Evolutionary conservation across 2,113 vertebrate species (phyloP).

Genomic region (Eulemur macaco): DNA sequence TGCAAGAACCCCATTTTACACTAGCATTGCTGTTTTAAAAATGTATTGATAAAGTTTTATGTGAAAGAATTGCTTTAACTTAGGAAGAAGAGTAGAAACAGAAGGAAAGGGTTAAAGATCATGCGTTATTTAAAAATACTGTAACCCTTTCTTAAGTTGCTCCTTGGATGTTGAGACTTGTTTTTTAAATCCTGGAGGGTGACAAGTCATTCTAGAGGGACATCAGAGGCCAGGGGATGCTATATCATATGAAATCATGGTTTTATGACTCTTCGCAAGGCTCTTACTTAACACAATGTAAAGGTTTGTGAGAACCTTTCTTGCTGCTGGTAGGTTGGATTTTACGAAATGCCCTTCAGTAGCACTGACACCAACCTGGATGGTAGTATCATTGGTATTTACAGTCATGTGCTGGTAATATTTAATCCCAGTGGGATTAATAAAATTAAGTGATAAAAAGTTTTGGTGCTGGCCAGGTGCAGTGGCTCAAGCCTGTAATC

Average conservation of each 20-base stretch:
- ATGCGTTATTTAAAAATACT: neutral
- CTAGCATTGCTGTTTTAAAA: neutral
- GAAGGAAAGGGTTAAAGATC: constrained; percentile 73
- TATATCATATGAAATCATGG: constrained; percentile 76
- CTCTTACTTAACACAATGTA: constrained; percentile 74
- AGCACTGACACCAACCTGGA: constrained; percentile 77
- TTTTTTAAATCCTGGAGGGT: constrained; percentile 74
- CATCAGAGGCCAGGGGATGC: constrained; percentile 72
- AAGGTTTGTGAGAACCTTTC: constrained; percentile 79
- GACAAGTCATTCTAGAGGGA: constrained; percentile 78
- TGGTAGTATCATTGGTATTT: constrained; percentile 83
- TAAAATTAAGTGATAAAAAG: constrained; percentile 82
- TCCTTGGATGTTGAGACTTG: constrained; percentile 46
- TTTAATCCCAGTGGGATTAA: constrained; percentile 81
- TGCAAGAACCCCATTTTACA: neutral
- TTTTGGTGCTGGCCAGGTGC: constrained; percentile 75
- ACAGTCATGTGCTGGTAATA: constrained; percentile 75
- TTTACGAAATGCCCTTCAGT: constrained; percentile 82
- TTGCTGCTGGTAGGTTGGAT: constrained; percentile 67
- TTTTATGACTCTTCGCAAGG: constrained; percentile 79
- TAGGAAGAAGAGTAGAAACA: neutral
- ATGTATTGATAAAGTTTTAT: neutral
- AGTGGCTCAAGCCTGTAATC: no score
- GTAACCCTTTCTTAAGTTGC: constrained; percentile 51
- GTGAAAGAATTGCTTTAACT: neutral